These are phyloP conservation scores for Spheniscus humboldti DNA, from an alignment of 2,797 vertebrate genomes.

Conservation along the genomic window DNA sequence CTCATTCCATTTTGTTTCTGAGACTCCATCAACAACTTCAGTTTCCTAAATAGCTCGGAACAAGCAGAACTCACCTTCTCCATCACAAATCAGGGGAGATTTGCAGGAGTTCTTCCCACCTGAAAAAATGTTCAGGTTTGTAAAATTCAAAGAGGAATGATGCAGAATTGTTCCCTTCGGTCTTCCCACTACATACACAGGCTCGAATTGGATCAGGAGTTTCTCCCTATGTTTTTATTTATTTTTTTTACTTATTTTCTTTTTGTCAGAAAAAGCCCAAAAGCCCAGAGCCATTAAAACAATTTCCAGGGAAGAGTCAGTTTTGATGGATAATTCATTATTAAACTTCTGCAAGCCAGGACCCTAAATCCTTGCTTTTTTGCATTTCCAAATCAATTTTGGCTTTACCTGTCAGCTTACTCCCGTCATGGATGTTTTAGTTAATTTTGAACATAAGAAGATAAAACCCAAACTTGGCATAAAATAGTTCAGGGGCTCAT, in stretches of 20 bases:
- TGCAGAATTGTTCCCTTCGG: background rate
- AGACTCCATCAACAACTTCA: background rate
- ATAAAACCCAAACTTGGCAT: background rate
- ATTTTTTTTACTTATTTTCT: background rate
- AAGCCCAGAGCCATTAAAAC: background rate
- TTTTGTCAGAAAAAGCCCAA: background rate
- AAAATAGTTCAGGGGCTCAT: background rate
- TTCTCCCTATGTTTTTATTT: background rate
- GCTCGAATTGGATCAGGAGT: background rate
- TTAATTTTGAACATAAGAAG: background rate
- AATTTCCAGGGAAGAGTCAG: background rate
- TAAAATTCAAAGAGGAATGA: background rate
- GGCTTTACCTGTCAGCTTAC: background rate
- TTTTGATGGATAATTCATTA: background rate
- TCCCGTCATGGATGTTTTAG: background rate
- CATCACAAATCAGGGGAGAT: background rate
- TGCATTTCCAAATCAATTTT: background rate
- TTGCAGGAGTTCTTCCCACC: background rate
- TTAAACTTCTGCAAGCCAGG: background rate
- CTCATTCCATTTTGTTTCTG: background rate
- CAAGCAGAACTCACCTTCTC: background rate
- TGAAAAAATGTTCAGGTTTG: background rate
- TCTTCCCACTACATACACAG: background rate
- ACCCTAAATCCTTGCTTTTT: background rate
- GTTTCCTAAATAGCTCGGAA: background rate